These are phyloP conservation scores for Columbina picui DNA, from an alignment of 2,113 vertebrate species.

Conservation along the genomic window DNA sequence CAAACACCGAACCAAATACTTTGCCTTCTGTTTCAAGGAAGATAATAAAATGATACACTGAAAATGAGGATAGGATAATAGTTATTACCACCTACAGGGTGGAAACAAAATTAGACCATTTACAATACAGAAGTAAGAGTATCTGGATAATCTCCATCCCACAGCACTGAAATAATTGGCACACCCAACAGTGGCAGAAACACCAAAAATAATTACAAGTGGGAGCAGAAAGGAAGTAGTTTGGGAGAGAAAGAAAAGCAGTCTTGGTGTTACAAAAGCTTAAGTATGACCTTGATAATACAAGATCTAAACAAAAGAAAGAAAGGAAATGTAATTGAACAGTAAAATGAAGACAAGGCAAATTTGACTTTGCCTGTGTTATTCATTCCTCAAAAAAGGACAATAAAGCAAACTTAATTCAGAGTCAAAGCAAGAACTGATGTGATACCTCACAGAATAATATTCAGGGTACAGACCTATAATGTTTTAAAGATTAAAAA, in stretches of 20 bases:
- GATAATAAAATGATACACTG: not conserved
- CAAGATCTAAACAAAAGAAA: not conserved
- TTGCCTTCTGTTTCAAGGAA: not conserved
- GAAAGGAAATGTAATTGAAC: not conserved
- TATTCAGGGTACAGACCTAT: not conserved
- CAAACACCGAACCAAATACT: not conserved
- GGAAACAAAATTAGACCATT: not conserved
- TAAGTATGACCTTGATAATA: not conserved
- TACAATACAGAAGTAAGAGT: not conserved
- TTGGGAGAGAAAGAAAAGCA: not conserved
- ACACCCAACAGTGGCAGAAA: not conserved
- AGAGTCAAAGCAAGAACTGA: not conserved
- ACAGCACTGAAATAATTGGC: not conserved
- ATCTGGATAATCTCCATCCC: not conserved
- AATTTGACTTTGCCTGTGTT: not conserved
- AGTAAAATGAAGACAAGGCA: not conserved
- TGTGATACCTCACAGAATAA: not conserved
- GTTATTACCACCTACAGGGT: not conserved
- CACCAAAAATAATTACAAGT: not conserved
- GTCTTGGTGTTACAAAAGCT: not conserved
- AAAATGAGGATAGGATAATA: not conserved
- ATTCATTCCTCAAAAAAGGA: not conserved
- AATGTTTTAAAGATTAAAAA: not conserved
- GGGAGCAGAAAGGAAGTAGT: not conserved
- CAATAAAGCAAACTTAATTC: not conserved